Evolutionary conservation across 2,797 vertebrate species (phyloP).

Genomic region (Xenops minutus): DNA sequence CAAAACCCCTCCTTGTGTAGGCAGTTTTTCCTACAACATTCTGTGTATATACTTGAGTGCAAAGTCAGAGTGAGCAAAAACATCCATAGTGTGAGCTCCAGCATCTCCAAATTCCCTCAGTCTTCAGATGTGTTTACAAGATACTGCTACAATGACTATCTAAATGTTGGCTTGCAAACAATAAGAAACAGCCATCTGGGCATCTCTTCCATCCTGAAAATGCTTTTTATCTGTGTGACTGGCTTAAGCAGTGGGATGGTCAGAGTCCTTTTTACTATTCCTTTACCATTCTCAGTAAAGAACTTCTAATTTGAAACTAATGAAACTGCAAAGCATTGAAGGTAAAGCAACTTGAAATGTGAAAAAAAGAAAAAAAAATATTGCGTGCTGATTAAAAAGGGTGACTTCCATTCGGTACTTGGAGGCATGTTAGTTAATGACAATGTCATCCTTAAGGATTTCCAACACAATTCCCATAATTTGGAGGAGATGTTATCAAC

Average conservation of each 20-base stretch:
- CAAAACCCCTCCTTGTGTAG: neutral
- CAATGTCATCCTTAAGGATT: neutral
- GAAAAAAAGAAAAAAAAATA: neutral
- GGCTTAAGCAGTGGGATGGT: neutral
- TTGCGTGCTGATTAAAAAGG: neutral
- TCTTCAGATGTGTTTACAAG: neutral
- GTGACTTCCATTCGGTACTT: neutral
- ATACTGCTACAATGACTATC: neutral
- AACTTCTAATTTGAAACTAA: neutral
- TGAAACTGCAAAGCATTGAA: neutral
- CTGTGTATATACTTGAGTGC: neutral
- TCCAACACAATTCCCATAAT: neutral
- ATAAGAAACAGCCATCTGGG: neutral
- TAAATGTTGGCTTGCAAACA: neutral
- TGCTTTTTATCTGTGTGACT: neutral
- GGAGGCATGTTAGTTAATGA: neutral
- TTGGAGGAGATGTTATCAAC: neutral
- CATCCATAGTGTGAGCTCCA: neutral
- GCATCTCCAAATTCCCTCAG: neutral
- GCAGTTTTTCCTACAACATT: neutral
- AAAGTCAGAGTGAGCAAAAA: neutral
- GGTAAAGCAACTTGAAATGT: neutral
- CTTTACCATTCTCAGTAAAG: neutral
- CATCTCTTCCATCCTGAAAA: neutral
- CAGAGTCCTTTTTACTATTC: neutral